A percentile compares a stretch with the other conserved stretches of the same genome.
phyloP scores from a whole-genome alignment of 2,888 invertebrate genomes.

The Melanostoma mellinum region DNA sequence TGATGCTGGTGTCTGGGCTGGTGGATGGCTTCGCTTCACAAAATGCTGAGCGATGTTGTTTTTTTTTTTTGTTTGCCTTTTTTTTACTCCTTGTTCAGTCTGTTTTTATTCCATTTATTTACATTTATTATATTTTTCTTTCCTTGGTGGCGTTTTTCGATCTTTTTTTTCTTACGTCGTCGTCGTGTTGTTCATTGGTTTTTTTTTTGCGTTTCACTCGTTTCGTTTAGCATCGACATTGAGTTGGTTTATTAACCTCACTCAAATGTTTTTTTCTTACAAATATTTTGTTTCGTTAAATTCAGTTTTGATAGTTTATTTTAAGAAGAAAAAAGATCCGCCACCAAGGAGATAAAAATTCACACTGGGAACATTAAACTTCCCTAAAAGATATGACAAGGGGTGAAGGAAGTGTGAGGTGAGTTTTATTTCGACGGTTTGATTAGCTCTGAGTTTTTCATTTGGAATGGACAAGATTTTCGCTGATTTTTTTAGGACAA shows the following conservation, averaged over 20 bases:
- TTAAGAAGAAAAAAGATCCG: constrained; percentile 52
- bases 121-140: constrained; percentile 69
- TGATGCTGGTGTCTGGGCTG: constrained; percentile 19
- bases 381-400: too few species aligned
- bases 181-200: constrained; percentile 3
- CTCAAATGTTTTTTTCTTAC: constrained; percentile 26
- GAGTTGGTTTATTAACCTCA: constrained; percentile 72
- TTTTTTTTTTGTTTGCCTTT: constrained; percentile 1
- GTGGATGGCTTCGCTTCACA: constrained; percentile 18
- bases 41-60: constrained; percentile 63
- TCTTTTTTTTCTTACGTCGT: constrained; percentile 5
- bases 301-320: constrained; percentile 15
- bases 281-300: constrained; percentile 36
- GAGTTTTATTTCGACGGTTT: constrained; percentile 4
- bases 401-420: constrained; percentile 7
- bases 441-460: not conserved
- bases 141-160: constrained; percentile 52
- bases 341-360: constrained; percentile 24
- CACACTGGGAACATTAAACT: not conserved
- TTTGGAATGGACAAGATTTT: too few species aligned
- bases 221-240: constrained; percentile 66
- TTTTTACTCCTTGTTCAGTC: constrained; percentile 12
- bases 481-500: too few species aligned
- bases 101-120: constrained; percentile 68
- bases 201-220: constrained; percentile 49